These are phyloP conservation scores for Opisthograptis luteolata DNA, from an alignment of 2,888 invertebrate species.

Conservation along the genomic window DNA sequence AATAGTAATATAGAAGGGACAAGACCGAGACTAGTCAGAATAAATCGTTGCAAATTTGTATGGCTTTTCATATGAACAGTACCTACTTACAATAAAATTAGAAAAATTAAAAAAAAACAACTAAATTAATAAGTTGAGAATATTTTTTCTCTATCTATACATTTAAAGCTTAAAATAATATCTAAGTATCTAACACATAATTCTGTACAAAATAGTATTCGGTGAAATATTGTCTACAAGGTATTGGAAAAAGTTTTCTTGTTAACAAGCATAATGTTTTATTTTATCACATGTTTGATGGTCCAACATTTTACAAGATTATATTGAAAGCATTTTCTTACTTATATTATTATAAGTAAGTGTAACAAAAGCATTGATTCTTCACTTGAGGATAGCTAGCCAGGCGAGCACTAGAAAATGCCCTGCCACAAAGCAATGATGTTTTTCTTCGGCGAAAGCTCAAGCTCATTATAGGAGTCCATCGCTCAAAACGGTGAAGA, in stretches of 20 bases:
- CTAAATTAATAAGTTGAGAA: slow-evolving; percentile 2
- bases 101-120: slow-evolving; percentile 11
- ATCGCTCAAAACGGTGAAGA: too few relatives aligned
- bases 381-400: too few relatives aligned
- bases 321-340: slow-evolving; percentile 29
- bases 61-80: slow-evolving; percentile 45
- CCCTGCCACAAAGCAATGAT: too few relatives aligned
- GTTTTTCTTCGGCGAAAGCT: too few relatives aligned
- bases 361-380: slow-evolving; percentile 9
- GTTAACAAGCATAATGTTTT: slow-evolving; percentile 31
- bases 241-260: background rate
- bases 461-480: too few relatives aligned
- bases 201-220: slow-evolving; percentile 52
- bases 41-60: slow-evolving; percentile 60
- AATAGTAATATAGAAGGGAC: slow-evolving; percentile 43
- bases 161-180: slow-evolving; percentile 23
- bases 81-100: slow-evolving; percentile 1
- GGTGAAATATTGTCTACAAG: background rate
- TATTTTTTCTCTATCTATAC: slow-evolving; percentile 10
- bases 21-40: slow-evolving; percentile 63
- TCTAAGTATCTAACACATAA: slow-evolving; percentile 20
- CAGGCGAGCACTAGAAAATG: too few relatives aligned
- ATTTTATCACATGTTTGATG: slow-evolving; percentile 56
- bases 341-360: background rate
- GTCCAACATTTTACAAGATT: slow-evolving; percentile 48